Evolutionary conservation across 2,888 invertebrate genomes (phyloP), one percentile per base, ranked within the genome.

Genomic region (Leucophenga maculata): DNA sequence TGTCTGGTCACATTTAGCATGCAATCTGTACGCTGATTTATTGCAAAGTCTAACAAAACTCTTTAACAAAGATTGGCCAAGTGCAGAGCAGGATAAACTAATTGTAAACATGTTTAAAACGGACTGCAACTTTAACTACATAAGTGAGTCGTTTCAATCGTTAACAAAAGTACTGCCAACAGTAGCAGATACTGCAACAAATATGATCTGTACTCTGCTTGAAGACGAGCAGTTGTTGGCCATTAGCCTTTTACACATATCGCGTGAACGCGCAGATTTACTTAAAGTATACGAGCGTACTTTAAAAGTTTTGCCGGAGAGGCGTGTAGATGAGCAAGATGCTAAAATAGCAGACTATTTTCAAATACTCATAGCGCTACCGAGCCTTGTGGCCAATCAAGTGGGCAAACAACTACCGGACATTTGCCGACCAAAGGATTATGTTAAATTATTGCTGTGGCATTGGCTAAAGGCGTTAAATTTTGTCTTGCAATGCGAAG

Each of bases 331-430:
- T 32, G 77, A 83, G 62, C 74, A 82, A 4, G 82, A 85, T 70
- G 82, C 74, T 73, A 67, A 78, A 80, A 91, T 91, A 90, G 89
- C 90, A 71, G 89, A 89, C 46, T 91, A 90, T 22, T 89, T 93
- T 0, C 93, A 93, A 80, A 78, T 91, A 60, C 78, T 95, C 66
- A 88, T 92, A 8, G 93, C 93, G 1, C 78, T 95, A 65, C 95
- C 95, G 0, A 92, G 90, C 78, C 89, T 93, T 75, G 88, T 95
- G 54, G 93, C 94, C 9, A 96, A 96, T 82, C 90, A 90, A 77
- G 77, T 92, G 32, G 88, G 91, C 72, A 89, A 88, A 1, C 88
- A 91, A 39, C 89, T 91, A 6, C 91, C 92, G 0, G 89, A 90
- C 70, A 89, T 90, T 18, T 94, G 93, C 81, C 87, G 90, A 0